Base-by-base conservation (phyloP, 2,113 vertebrate genomes). In the Ancistrus triradiatus region DNA sequence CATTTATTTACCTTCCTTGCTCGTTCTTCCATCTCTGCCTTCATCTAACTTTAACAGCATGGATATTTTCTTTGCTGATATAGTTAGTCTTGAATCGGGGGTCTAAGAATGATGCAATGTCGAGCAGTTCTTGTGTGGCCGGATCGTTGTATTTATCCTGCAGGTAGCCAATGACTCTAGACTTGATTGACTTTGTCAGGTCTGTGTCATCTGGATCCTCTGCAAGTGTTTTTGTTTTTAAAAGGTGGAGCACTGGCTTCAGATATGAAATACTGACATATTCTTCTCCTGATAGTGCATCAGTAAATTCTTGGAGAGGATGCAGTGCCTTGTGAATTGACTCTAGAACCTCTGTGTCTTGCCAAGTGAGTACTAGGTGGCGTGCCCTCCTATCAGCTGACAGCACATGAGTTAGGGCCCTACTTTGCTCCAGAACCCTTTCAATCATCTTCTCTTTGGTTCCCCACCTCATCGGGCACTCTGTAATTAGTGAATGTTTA, bases 91-190 rank as follows among this genome's bases (percentile, higher is more conserved):
- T 63, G 21, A 42, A 63, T 37, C 22, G 0, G 50, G 47, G 37
- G 18, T 42, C 15, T 28, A 52, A 51, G 35, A 43, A 63, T 40
- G 15, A 43, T 19, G 24, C 27, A 8, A 52, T 40, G 27, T 63
- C 37, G 3, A 63, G 48, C 22, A 52, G 48, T n/a, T 52, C 35
- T 42, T 52, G 60, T 22, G 60, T 43, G 48, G 35, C 11, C 27
- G n/a, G 35, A 24, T n/a, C n/a, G n/a, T n/a, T n/a, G n/a, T n/a
- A n/a, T n/a, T n/a, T n/a, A n/a, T n/a, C n/a, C n/a, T n/a, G n/a
- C n/a, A n/a, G n/a, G n/a, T n/a, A n/a, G n/a, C n/a, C n/a, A n/a
- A n/a, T n/a, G n/a, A n/a, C n/a, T n/a, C n/a, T n/a, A n/a, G n/a
- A n/a, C n/a, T n/a, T n/a, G n/a, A n/a, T n/a, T n/a, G n/a, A n/a